phyloP scores from a whole-genome alignment of 2,113 vertebrate genomes.

The Alligator sinensis region DNA sequence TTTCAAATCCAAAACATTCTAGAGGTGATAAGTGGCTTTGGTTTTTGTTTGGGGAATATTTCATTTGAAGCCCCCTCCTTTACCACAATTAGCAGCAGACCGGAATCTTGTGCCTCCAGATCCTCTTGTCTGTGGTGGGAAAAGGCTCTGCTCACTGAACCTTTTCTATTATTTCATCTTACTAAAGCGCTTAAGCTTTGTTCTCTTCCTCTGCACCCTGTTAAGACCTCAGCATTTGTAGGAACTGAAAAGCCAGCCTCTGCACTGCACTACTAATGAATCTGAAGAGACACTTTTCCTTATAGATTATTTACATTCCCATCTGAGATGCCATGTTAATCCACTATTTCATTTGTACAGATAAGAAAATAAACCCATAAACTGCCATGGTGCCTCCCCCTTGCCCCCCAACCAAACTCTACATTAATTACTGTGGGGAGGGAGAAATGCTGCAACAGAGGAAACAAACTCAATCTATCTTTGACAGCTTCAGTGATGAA shows the following conservation, averaged over 20 bases:
- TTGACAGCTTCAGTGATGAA: neutral
- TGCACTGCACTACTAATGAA: constrained; percentile 1
- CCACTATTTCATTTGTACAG: neutral
- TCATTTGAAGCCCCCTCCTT: constrained; percentile 12
- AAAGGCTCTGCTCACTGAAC: constrained; percentile 46
- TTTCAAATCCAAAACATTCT: neutral
- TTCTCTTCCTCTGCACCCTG: constrained; percentile 61
- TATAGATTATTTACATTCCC: neutral
- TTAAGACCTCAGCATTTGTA: constrained; percentile 56
- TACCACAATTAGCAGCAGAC: neutral
- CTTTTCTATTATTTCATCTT: constrained; percentile 62
- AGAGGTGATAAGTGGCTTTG: neutral
- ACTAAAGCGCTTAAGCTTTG: constrained; percentile 64
- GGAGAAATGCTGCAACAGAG: neutral
- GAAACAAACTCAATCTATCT: neutral
- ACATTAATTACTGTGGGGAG: neutral
- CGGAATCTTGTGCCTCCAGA: constrained; percentile 13
- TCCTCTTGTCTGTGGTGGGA: constrained; percentile 44
- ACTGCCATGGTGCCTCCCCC: neutral
- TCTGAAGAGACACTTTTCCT: neutral
- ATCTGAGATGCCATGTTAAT: neutral
- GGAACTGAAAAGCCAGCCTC: constrained; percentile 60
- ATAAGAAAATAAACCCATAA: neutral
- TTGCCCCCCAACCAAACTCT: neutral
- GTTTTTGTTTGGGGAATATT: neutral